Conservation (phyloP, 64 coral and sea anemone species). For the Pocillopora damicornis region DNA sequence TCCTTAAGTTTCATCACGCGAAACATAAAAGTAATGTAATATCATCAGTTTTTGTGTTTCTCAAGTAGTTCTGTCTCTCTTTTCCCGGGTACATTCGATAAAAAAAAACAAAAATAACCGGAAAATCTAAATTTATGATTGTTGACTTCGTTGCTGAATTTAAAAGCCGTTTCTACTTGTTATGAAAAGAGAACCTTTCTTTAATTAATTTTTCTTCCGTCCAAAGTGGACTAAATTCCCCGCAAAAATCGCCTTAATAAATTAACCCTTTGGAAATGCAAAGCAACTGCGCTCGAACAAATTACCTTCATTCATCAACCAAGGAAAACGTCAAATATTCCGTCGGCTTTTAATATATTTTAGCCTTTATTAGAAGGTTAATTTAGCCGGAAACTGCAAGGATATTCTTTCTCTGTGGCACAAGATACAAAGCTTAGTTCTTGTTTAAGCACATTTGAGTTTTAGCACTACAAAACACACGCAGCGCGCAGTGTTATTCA, state of each 20-base stretch:
- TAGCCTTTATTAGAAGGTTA: neutral
- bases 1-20: neutral
- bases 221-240: constrained; percentile 6
- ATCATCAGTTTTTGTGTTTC: neutral
- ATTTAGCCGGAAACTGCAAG: too few relatives aligned
- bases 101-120: neutral
- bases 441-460: constrained; percentile 7
- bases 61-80: neutral
- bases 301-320: constrained; percentile 14
- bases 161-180: constrained; percentile 12
- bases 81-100: neutral
- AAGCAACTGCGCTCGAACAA: constrained; percentile 5
- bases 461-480: neutral
- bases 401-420: neutral
- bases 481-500: neutral
- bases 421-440: neutral
- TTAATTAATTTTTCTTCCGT: constrained; percentile 32
- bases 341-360: neutral
- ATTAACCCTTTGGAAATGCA: constrained; percentile 5
- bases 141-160: neutral
- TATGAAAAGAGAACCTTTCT: neutral
- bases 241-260: constrained; percentile 21
- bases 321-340: neutral
- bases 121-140: neutral
- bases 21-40: neutral